phyloP scores from a whole-genome alignment of 2,113 vertebrate species.

The Hypomesus transpacificus region DNA sequence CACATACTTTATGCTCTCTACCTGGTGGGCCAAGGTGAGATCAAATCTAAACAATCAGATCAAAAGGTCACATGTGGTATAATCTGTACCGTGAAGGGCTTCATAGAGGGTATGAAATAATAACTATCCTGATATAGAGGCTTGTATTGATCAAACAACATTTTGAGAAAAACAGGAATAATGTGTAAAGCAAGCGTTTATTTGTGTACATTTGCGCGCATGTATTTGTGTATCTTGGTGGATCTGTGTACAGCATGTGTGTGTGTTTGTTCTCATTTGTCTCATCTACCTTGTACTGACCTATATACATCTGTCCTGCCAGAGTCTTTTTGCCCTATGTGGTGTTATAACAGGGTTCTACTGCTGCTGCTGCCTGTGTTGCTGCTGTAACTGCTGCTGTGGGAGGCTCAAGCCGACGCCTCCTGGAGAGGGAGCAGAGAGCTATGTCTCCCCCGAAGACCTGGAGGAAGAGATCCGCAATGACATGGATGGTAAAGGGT shows the following conservation, averaged over 20 bases:
- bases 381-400: slow-evolving; percentile 97
- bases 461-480: slow-evolving; percentile 89
- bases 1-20: slow-evolving; percentile 96
- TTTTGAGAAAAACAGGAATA: neutral
- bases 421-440: slow-evolving; percentile 69
- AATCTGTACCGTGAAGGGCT: too few relatives aligned
- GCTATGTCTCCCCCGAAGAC: slow-evolving; percentile 84
- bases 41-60: neutral
- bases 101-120: too few relatives aligned
- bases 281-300: neutral
- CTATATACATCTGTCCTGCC: slow-evolving; percentile 1
- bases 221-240: neutral
- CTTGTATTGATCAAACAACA: too few relatives aligned
- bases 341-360: slow-evolving; percentile 91
- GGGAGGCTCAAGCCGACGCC: slow-evolving; percentile 82
- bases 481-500: slow-evolving; percentile 76
- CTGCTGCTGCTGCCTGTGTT: slow-evolving; percentile 95
- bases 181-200: neutral
- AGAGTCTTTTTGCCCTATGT: slow-evolving; percentile 85
- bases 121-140: neutral
- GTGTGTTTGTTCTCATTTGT: neutral
- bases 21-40: slow-evolving; percentile 98
- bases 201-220: neutral
- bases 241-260: neutral
- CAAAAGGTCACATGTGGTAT: too few relatives aligned